Evolutionary conservation across 2,113 vertebrate genomes (phyloP), one percentile per base, ranked within the genome.

Genomic region (Oreochromis niloticus): DNA sequence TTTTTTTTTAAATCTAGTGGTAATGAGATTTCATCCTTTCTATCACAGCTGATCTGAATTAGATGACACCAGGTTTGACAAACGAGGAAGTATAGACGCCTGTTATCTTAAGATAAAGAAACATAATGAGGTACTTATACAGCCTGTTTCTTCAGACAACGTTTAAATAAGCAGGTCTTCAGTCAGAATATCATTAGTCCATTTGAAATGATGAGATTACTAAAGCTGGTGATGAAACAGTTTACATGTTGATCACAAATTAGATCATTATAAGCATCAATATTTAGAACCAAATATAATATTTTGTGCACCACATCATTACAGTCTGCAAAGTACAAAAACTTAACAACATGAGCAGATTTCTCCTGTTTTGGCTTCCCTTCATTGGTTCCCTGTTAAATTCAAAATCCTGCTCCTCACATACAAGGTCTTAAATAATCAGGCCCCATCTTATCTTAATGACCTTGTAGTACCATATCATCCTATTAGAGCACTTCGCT

Each of bases 281-380:
- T 73, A 27, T 73, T 27, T 46, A 16, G 6, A 73, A 4, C 27
- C n/a, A 43, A 8, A 43, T 43, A 8, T 1, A 43, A 43, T 22
- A 71, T 43, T 14, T 43, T 68, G 63, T 68, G 36, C 19, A 14
- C 30, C 36, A 14, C 36, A 43, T 8, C 66, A 43, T 43, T 24
- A 24, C 36, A 73, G 66, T 73, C 9, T 7, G 22, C 68, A 46
- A 17, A 27, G 13, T 46, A 27, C 68, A 73, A 3, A 17, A 27
- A 2, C 22, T 46, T 73, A 27, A 43, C 12, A 24, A 24, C 36
- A 71, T 14, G 30, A 61, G 16, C 5, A 61, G 2, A 36, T 63
- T 32, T 10, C 56, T 32, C 30, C 30, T 17, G 27, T 61, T 0
- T 30, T 0, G 22, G 22, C 54, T 13, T 24, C 22, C 22, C 22